A percentile compares a stretch with the other conserved stretches of the same genome.
Evolutionary conservation across 2,113 vertebrate species (phyloP).

Genomic region (Camelus bactrianus): DNA sequence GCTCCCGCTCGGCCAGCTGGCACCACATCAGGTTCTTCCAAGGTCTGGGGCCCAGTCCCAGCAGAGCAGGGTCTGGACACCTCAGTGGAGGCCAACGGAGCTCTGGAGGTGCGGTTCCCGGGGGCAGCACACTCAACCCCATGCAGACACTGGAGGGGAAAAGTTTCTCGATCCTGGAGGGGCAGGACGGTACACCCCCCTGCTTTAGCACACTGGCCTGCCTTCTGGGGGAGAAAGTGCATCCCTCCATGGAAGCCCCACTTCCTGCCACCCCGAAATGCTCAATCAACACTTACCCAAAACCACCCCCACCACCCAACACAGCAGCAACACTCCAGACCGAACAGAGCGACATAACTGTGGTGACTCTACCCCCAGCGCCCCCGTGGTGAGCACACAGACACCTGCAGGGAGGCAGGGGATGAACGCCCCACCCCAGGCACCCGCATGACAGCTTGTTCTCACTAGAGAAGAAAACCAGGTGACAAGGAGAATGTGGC

Average conservation of each 20-base stretch:
- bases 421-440: neutral
- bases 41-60: neutral
- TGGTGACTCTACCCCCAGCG: neutral
- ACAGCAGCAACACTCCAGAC: neutral
- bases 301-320: too few species aligned
- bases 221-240: too few species aligned
- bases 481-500: rapidly evolving
- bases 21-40: neutral
- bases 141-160: neutral
- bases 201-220: neutral
- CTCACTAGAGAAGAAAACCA: neutral
- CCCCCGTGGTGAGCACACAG: too few species aligned
- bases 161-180: neutral
- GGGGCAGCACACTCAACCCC: too few species aligned
- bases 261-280: neutral
- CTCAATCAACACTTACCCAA: neutral
- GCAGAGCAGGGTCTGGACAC: neutral
- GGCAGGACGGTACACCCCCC: too few species aligned
- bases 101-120: neutral
- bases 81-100: too few species aligned
- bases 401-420: neutral
- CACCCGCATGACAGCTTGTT: rapidly evolving
- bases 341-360: neutral
- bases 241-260: neutral
- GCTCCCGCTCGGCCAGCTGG: neutral